Base-by-base conservation (phyloP, 2,888 invertebrate genomes). In the Choristoneura rosaceana region DNA sequence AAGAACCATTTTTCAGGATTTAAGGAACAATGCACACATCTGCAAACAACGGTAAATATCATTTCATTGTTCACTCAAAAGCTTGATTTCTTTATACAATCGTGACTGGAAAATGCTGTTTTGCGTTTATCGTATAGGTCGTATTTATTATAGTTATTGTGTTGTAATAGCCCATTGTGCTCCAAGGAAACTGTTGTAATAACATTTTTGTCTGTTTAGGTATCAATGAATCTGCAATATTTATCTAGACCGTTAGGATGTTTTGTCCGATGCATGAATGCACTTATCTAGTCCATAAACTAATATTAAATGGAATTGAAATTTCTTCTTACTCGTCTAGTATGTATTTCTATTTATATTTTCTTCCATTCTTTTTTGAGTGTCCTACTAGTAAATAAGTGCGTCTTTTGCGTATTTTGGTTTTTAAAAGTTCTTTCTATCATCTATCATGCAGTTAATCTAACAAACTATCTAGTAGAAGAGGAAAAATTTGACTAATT, bases 201-300 rank as follows among this genome's bases (percentile, higher is more conserved):
- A 66, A 66, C 55, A 61, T 73, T 68, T 73, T 73, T 73, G 67
- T 73, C 68, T 64, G 47, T 68, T 45, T 15, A 15, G 9, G 55
- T 73, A 73, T 69, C 73, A 73, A 73, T 73, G 73, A 69, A 69
- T 73, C 64, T 64, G 64, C 64, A 69, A 64, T 69, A 73, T 68
- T 58, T 73, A 71, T 67, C 71, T 67, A n/a, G 12, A 25, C 55
- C 55, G 55, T 25, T 55, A 62, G 45, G 45, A 50, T 15, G 34
- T 50, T 25, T 25, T 55, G 12, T 64, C 58, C 59, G 25, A 47
- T 64, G 50, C 59, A 59, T 59, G 33, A 64, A 69, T 69, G 62
- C 55, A 69, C 58, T 62, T 45, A 70, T n/a, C 3, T 52, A 17
- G n/a, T 15, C 15, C n/a, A 38, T 4, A 38, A 38, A 38, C 38